Evolutionary conservation across 2,888 invertebrate species (phyloP), one percentile per base, ranked within the genome.

Genomic region (Lasioglossum villosulum): DNA sequence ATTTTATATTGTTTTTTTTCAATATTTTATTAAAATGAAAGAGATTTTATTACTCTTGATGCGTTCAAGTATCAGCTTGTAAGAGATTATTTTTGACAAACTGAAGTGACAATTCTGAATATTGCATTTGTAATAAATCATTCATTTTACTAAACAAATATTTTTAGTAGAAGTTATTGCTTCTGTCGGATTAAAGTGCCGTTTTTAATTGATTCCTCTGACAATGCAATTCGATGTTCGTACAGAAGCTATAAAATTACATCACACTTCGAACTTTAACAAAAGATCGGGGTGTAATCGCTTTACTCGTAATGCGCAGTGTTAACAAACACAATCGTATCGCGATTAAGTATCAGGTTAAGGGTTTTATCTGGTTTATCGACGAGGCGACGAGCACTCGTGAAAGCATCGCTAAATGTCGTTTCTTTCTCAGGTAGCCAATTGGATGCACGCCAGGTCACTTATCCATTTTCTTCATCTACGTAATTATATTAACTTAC

Each of bases 401-500:
- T 0, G 68, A 78, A 80, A 83, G 52, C 80, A n/a, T 48, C 80
- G 48, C 59, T 78, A 68, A 80, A 81, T 78, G 82, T 84, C 84
- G 72, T 76, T 88, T 56, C 84, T 75, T 88, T 89, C 74, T 70
- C 74, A 77, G 75, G 45, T 75, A 78, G 59, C 71, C 84, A 75
- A 73, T 77, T 83, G 78, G 70, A 84, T 45, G 70, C 72, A 39
- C 75, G 79, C 88, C 86, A 74, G 81, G 52, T 19, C 14, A 52
- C 52, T 75, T 81, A 83, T 87, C 80, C 39, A 39, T 34, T 48
- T 75, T 80, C 79, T 81, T 80, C 78, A 68, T 83, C 83, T 39
- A 37, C 10, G 66, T 83, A 80, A 87, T 87, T 87, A 80, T 59
- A 77, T 86, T 34, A 42, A 39, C 48, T 86, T 83, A 81, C 78